phyloP scores from a whole-genome alignment of 2,888 invertebrate species.

The Drosophila eohydei region DNA sequence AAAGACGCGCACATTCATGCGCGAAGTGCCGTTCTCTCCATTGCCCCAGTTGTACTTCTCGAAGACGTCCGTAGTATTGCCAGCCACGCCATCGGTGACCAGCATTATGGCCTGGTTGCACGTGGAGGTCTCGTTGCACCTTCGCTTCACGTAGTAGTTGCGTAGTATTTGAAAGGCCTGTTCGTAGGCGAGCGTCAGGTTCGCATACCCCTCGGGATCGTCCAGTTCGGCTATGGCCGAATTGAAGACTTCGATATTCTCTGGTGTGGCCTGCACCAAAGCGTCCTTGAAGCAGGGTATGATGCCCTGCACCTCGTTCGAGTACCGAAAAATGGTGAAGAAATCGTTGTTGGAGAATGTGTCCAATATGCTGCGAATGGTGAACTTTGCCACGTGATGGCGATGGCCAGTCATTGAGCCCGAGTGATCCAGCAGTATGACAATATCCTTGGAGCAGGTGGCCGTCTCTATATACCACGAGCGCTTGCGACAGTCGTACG shows the following conservation, averaged over 20 bases:
- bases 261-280: constrained; percentile 94
- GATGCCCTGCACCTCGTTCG: constrained; percentile 89
- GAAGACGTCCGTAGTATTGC: constrained; percentile 94
- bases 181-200: constrained; percentile 92
- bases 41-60: constrained; percentile 91
- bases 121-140: constrained; percentile 86
- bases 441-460: constrained; percentile 98
- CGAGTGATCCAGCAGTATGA: constrained; percentile 97
- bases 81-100: constrained; percentile 97
- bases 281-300: constrained; percentile 94
- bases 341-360: constrained; percentile 99
- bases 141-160: constrained; percentile 86
- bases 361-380: constrained; percentile 94
- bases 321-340: constrained; percentile 95
- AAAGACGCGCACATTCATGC: constrained; percentile 95
- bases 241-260: constrained; percentile 91
- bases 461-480: constrained; percentile 99
- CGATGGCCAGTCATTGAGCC: constrained; percentile 97
- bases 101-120: constrained; percentile 99
- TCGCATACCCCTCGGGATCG: constrained; percentile 91
- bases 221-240: constrained; percentile 88
- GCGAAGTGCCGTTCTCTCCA: constrained; percentile 87
- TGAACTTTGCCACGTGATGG: constrained; percentile 92
- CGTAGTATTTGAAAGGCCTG: constrained; percentile 93
- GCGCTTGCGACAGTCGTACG: constrained; percentile 96